phyloP scores from a whole-genome alignment of 2,113 vertebrate genomes.

The Montifringilla adamsi region DNA sequence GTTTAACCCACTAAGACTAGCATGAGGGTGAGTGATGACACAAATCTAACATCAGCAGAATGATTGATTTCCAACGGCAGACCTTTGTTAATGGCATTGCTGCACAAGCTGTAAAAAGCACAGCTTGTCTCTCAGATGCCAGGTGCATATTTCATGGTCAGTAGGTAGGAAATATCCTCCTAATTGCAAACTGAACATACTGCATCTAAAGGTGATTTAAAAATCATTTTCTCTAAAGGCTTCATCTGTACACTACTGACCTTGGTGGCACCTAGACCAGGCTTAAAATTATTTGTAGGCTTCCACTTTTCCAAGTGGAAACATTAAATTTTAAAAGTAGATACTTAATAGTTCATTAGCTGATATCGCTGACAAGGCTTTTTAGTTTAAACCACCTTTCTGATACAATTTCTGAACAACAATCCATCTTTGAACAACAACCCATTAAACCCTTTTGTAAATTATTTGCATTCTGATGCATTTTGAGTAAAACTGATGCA shows the following conservation, averaged over 20 bases:
- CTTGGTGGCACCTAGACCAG: not conserved
- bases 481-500: not conserved
- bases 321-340: not conserved
- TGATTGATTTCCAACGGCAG: not conserved
- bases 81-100: not conserved
- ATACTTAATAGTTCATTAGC: not conserved
- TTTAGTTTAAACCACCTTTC: not conserved
- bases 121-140: not conserved
- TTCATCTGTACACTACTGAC: not conserved
- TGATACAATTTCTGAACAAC: not conserved
- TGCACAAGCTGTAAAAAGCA: not conserved
- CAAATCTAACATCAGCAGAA: not conserved
- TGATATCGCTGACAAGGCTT: not conserved
- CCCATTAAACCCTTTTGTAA: not conserved
- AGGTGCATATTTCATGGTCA: not conserved
- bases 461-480: fast-evolving
- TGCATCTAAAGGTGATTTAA: not conserved
- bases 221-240: not conserved
- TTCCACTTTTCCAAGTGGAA: not conserved
- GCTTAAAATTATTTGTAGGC: not conserved
- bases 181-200: not conserved
- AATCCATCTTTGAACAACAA: not conserved
- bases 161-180: not conserved
- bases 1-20: not conserved
- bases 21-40: not conserved